Percentiles rank a stretch among this genome's conserved stretches.
Conservation (phyloP, 2,797 vertebrate species). For the Malurus leucopterus region DNA sequence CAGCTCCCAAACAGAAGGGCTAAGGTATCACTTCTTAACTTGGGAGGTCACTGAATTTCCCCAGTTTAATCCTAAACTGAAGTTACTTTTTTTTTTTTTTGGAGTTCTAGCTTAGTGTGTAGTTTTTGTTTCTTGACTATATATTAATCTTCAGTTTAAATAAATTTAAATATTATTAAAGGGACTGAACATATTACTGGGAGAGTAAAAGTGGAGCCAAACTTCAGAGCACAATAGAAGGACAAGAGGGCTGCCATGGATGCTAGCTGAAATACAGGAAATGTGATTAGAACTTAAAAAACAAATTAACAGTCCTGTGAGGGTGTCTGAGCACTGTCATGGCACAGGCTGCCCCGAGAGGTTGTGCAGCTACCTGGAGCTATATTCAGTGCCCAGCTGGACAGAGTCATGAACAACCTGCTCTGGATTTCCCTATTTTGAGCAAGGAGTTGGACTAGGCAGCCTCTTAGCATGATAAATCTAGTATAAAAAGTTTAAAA, state of each 20-base stretch:
- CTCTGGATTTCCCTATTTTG: not conserved
- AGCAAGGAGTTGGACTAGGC: not conserved
- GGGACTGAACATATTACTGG: not conserved
- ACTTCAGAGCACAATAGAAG: not conserved
- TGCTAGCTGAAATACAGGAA: not conserved
- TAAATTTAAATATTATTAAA: not conserved
- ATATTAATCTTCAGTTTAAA: not conserved
- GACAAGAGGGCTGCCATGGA: not conserved
- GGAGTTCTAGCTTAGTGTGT: not conserved
- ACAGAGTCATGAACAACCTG: not conserved
- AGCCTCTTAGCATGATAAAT: not conserved
- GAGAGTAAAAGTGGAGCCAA: not conserved
- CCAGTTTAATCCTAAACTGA: not conserved
- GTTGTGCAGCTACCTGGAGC: not conserved
- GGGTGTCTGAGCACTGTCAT: not conserved
- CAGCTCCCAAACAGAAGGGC: not conserved
- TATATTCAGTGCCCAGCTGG: not conserved
- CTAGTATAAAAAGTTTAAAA: not conserved
- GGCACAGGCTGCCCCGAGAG: not conserved
- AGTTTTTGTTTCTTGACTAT: not conserved
- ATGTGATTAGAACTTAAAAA: not conserved
- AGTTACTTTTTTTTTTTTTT: not conserved
- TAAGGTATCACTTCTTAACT: not conserved
- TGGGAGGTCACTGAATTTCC: not conserved
- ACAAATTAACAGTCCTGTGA: fast-evolving